Conservation (phyloP, 2,797 vertebrate genomes). For the Hydrocynus forskahlii region DNA sequence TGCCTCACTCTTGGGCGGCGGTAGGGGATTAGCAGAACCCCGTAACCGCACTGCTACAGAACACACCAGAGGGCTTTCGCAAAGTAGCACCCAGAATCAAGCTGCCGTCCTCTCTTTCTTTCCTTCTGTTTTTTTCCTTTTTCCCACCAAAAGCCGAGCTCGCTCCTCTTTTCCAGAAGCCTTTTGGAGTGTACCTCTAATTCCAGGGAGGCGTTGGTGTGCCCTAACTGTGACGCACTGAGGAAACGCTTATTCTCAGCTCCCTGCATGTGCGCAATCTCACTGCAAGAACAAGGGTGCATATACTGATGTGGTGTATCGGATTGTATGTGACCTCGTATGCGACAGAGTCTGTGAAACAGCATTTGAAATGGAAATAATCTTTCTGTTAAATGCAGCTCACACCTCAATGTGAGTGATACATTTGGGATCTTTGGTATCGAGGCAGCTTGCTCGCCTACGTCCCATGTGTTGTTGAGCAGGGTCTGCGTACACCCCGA, state of each 20-base stretch:
- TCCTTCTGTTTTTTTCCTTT: not conserved
- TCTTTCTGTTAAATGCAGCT: conserved; percentile 43
- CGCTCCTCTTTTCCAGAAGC: not conserved
- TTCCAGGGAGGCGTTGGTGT: conserved; percentile 24
- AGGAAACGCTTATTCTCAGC: conserved; percentile 33
- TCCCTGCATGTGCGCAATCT: conserved; percentile 14
- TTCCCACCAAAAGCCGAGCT: not conserved
- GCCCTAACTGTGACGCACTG: conserved; percentile 35
- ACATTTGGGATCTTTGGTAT: conserved; percentile 57
- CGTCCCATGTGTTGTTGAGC: conserved; percentile 60
- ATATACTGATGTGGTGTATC: not conserved
- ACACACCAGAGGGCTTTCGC: conserved; percentile 45
- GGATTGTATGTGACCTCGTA: conserved; percentile 22
- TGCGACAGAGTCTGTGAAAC: conserved; percentile 20
- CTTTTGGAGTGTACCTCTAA: conserved; percentile 4
- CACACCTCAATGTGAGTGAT: conserved; percentile 49
- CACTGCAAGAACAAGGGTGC: not conserved
- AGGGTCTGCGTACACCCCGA: conserved; percentile 38
- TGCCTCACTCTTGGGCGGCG: conserved; percentile 50
- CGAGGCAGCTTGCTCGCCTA: conserved; percentile 60
- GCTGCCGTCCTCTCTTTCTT: not conserved
- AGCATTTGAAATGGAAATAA: conserved; percentile 49
- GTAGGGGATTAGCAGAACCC: conserved; percentile 54
- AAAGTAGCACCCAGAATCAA: conserved; percentile 42
- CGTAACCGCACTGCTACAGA: conserved; percentile 30